Conservation (phyloP, 64 coral and sea anemone species). For the Montipora foliosa region DNA sequence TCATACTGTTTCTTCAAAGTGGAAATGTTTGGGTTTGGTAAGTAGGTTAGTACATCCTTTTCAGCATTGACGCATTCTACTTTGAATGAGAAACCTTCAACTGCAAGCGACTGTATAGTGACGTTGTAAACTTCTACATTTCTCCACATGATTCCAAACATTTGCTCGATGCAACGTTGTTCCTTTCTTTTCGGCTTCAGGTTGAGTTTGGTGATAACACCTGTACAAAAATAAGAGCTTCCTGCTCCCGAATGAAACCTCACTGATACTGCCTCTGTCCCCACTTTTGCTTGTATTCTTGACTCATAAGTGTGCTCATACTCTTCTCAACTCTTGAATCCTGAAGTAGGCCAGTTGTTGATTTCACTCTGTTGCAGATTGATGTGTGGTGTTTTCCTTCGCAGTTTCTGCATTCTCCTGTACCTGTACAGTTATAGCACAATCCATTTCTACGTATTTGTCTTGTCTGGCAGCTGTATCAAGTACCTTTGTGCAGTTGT, state of each 20-base stretch:
- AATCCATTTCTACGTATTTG: slow-evolving; percentile 13
- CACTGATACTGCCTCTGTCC: slow-evolving; percentile 12
- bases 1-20: slow-evolving; percentile 40
- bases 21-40: slow-evolving; percentile 32
- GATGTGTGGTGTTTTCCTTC: slow-evolving; percentile 58
- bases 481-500: slow-evolving; percentile 65
- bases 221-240: slow-evolving; percentile 56
- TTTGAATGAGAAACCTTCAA: slow-evolving; percentile 38
- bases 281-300: slow-evolving; percentile 7
- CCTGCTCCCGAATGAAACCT: slow-evolving; percentile 63
- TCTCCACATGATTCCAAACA: neutral
- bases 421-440: neutral
- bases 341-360: neutral
- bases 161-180: slow-evolving; percentile 7
- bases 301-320: neutral
- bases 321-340: neutral
- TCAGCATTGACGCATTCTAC: slow-evolving; percentile 57
- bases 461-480: slow-evolving; percentile 37
- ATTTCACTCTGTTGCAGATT: slow-evolving; percentile 27
- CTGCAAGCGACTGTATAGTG: neutral
- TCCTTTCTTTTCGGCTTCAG: slow-evolving; percentile 31
- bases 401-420: slow-evolving; percentile 51
- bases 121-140: slow-evolving; percentile 51
- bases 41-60: slow-evolving; percentile 33
- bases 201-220: slow-evolving; percentile 56